Percentiles rank a stretch among this genome's conserved stretches.
Conservation (phyloP, 1,140 invertebrate genomes). For the Lordiphosa stackelbergi region DNA sequence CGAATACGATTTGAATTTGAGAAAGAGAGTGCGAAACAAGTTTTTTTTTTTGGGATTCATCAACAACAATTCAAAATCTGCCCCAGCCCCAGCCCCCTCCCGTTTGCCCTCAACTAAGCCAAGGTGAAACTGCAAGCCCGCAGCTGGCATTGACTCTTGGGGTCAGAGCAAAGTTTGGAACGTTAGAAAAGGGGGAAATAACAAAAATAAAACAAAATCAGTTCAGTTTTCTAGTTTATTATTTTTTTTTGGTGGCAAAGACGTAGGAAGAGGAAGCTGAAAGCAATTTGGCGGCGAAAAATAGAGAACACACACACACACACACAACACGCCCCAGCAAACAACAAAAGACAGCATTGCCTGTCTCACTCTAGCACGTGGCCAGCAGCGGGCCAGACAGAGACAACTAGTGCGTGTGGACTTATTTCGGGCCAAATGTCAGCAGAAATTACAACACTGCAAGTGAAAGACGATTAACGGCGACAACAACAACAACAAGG, state of each 20-base stretch:
- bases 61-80: constrained; percentile 4
- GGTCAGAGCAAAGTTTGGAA: constrained; percentile 5
- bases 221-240: constrained; percentile 3
- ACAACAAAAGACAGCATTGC: constrained; percentile 10
- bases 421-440: constrained; percentile 59
- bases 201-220: constrained; percentile 14
- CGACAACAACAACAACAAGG: constrained; percentile 25
- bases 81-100: neutral
- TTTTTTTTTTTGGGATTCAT: constrained; percentile 17
- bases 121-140: constrained; percentile 45
- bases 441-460: constrained; percentile 71
- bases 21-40: constrained; percentile 41
- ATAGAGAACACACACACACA: constrained; percentile 21
- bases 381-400: constrained; percentile 8
- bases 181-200: constrained; percentile 1
- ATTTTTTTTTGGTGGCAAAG: constrained; percentile 6
- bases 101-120: constrained; percentile 9
- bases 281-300: constrained; percentile 57
- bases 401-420: constrained; percentile 30
- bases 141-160: constrained; percentile 30
- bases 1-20: constrained; percentile 27
- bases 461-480: constrained; percentile 38
- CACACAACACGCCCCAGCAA: constrained; percentile 22
- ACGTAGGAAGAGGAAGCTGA: constrained; percentile 11
- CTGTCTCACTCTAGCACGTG: constrained; percentile 20